A percentile compares a stretch with the other conserved stretches of the same genome.
These are phyloP conservation scores for Nycteola revayana DNA, from an alignment of 2,888 invertebrate genomes.

Conservation along the genomic window DNA sequence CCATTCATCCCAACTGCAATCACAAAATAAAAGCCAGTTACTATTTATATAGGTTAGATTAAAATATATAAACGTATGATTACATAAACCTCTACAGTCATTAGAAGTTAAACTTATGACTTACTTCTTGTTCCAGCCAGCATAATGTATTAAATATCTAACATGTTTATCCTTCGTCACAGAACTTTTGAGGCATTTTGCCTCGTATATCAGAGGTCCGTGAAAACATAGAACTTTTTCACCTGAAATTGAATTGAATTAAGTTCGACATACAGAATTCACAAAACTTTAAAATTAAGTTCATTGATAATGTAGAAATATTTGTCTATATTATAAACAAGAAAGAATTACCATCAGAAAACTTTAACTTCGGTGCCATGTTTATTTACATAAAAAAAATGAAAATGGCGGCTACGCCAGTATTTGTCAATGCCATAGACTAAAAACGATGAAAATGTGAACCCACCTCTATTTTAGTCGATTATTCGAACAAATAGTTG, in stretches of 20 bases:
- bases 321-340: background rate
- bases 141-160: conserved; percentile 97
- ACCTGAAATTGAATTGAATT: conserved; percentile 76
- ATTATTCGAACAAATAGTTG: no score
- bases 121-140: conserved; percentile 99
- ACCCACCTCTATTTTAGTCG: no score
- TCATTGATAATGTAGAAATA: background rate
- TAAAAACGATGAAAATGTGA: no score
- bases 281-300: background rate
- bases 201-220: conserved; percentile 97
- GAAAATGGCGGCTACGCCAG: conserved; percentile 18
- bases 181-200: conserved; percentile 94
- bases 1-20: conserved; percentile 93
- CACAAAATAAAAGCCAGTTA: conserved; percentile 1
- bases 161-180: conserved; percentile 93
- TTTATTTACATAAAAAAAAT: conserved; percentile 24
- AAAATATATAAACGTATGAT: background rate
- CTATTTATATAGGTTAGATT: background rate
- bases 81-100: no score
- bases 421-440: no score
- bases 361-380: conserved; percentile 86
- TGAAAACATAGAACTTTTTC: conserved; percentile 97
- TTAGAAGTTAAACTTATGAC: conserved; percentile 37
- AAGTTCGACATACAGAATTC: no score
- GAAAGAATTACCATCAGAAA: conserved; percentile 84